These are phyloP conservation scores for Drosophila sturtevanti DNA, from an alignment of 1,140 invertebrate genomes.

Conservation along the genomic window DNA sequence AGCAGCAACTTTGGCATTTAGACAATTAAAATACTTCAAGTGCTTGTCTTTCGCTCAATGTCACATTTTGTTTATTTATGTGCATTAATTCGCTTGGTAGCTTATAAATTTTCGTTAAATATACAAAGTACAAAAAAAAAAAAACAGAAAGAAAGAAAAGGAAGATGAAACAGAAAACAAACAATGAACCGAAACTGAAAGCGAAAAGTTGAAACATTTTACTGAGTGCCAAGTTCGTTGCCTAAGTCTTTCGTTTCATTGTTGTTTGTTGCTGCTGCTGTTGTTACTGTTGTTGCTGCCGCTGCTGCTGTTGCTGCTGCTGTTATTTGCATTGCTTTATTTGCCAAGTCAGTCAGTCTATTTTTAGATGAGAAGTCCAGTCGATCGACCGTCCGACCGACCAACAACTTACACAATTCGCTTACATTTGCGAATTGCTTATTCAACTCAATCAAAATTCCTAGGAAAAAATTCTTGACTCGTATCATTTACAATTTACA, in stretches of 20 bases:
- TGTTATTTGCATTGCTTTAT: constrained; percentile 57
- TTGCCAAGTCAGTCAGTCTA: constrained; percentile 58
- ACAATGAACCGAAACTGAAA: constrained; percentile 53
- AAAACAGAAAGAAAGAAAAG: not conserved
- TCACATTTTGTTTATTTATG: constrained; percentile 81
- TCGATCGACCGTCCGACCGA: not conserved
- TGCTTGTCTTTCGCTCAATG: constrained; percentile 80
- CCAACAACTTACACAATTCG: constrained; percentile 68
- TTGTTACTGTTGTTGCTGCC: constrained; percentile 9
- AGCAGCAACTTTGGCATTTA: constrained; percentile 78
- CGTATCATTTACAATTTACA: constrained; percentile 70
- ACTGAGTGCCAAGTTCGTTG: constrained; percentile 51
- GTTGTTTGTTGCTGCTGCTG: not conserved
- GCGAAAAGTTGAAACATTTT: constrained; percentile 7
- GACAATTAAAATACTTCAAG: constrained; percentile 82
- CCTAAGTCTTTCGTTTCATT: constrained; percentile 63
- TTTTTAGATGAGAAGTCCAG: constrained; percentile 52
- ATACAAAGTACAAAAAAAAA: not conserved
- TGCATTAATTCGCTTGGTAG: constrained; percentile 76
- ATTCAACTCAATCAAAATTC: constrained; percentile 81
- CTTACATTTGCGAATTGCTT: constrained; percentile 71
- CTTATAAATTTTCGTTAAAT: constrained; percentile 70
- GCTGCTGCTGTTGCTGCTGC: not conserved
- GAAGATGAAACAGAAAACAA: constrained; percentile 9
- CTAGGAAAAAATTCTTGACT: constrained; percentile 73